These are phyloP conservation scores for Aricia agestis DNA, from an alignment of 1,140 invertebrate genomes.

Conservation along the genomic window DNA sequence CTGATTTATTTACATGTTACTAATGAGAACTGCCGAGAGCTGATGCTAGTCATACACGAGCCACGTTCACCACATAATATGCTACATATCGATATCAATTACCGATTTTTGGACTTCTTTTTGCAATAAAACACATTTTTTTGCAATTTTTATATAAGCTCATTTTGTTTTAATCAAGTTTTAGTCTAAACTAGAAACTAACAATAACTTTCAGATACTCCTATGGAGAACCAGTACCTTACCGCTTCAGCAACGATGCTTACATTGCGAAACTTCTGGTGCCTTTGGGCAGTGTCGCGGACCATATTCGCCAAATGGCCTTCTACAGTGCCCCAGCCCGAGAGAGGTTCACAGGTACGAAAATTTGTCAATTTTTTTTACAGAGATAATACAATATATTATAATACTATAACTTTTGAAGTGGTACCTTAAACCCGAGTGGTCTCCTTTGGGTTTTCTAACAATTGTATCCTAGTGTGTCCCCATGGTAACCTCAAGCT, in stretches of 20 bases:
- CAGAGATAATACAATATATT: no score
- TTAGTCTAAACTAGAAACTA: no score
- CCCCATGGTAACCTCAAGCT: conserved; percentile 58
- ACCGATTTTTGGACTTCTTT: no score
- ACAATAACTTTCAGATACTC: conserved; percentile 45
- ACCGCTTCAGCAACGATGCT: conserved; percentile 78
- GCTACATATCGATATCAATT: no score
- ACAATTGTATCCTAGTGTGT: conserved; percentile 52
- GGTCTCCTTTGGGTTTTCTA: conserved; percentile 36
- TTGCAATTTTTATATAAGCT: no score
- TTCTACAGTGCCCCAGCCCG: conserved; percentile 79
- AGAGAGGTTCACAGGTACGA: conserved; percentile 78
- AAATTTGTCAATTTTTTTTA: no score
- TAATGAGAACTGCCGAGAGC: conserved; percentile 12
- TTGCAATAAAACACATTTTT: no score
- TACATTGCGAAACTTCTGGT: conserved; percentile 80
- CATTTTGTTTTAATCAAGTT: no score
- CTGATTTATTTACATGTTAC: conserved; percentile 19
- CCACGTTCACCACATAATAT: not conserved
- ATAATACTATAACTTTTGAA: not conserved
- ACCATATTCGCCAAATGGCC: conserved; percentile 77
- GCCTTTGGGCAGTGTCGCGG: conserved; percentile 77
- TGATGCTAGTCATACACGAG: not conserved
- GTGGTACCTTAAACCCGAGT: conserved; percentile 12
- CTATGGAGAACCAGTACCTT: conserved; percentile 66